Percentiles rank a stretch among this genome's conserved stretches.
Conservation (phyloP, 2,113 vertebrate species). For the Ptychochromis oligacanthus region DNA sequence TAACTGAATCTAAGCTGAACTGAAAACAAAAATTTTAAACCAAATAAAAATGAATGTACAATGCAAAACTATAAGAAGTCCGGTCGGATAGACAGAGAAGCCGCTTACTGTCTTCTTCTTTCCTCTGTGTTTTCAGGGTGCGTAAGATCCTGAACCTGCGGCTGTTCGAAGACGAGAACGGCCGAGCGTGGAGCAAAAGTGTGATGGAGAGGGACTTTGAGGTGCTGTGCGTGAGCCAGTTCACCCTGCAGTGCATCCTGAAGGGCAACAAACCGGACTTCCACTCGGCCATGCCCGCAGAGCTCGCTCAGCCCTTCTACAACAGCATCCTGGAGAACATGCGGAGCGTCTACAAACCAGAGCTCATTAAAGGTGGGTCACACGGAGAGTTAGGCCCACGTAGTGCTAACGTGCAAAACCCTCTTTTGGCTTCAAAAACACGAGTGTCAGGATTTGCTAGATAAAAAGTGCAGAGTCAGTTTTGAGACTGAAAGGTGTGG, state of each 20-base stretch:
- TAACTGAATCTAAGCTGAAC: no score
- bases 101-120: not conserved
- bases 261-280: conserved; percentile 98
- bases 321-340: conserved; percentile 90
- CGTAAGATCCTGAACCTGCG: conserved; percentile 96
- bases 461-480: no score
- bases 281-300: conserved; percentile 92
- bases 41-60: not conserved
- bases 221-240: conserved; percentile 95
- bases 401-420: not conserved
- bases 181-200: conserved; percentile 91
- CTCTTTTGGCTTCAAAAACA: not conserved
- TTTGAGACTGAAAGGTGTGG: not conserved
- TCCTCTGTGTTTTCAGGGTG: conserved; percentile 77
- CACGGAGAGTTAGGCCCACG: fast-evolving
- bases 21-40: not conserved
- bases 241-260: conserved; percentile 94
- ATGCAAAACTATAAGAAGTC: fast-evolving
- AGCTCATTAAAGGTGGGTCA: conserved; percentile 89
- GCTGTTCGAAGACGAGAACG: conserved; percentile 93
- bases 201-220: conserved; percentile 93
- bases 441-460: no score
- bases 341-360: conserved; percentile 88
- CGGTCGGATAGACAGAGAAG: fast-evolving
- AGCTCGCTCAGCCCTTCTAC: conserved; percentile 91